Percentiles rank a stretch among this genome's conserved stretches.
These are phyloP conservation scores for Peromyscus melanophrys DNA, from an alignment of 2,797 vertebrate genomes.

Conservation along the genomic window DNA sequence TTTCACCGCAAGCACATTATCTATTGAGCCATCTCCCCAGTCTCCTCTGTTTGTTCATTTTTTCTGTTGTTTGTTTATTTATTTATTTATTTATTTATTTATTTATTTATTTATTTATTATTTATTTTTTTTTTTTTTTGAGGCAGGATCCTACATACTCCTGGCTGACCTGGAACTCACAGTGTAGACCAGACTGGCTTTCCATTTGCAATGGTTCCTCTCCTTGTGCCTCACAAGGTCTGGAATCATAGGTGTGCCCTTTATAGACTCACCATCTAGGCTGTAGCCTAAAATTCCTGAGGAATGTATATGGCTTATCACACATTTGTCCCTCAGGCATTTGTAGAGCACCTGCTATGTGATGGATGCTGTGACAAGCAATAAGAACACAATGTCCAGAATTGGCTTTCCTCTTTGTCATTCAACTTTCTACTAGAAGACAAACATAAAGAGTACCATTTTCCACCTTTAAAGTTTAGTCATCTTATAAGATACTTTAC, in stretches of 20 bases:
- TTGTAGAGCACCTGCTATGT: constrained; percentile 4
- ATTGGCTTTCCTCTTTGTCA: background rate
- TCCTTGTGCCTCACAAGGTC: background rate
- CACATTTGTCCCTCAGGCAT: background rate
- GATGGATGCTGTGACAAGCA: background rate
- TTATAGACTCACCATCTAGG: background rate
- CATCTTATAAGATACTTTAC: constrained; percentile 36
- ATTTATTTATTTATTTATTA: no score
- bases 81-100: no score
- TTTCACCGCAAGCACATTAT: background rate
- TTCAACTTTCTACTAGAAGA: background rate
- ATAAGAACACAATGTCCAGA: background rate
- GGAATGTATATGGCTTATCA: background rate
- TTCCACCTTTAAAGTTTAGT: background rate
- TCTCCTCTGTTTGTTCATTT: background rate
- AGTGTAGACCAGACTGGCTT: background rate
- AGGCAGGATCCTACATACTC: background rate
- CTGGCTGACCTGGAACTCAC: background rate
- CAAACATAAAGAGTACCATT: background rate
- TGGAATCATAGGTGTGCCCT: background rate
- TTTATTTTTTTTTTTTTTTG: background rate
- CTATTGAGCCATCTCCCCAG: background rate
- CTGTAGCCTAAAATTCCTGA: background rate
- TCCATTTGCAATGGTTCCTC: background rate
- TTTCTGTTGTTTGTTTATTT: background rate